Evolutionary conservation across 2,888 invertebrate species (phyloP), one percentile per base, ranked within the genome.

Genomic region (Callimorpha dominula): DNA sequence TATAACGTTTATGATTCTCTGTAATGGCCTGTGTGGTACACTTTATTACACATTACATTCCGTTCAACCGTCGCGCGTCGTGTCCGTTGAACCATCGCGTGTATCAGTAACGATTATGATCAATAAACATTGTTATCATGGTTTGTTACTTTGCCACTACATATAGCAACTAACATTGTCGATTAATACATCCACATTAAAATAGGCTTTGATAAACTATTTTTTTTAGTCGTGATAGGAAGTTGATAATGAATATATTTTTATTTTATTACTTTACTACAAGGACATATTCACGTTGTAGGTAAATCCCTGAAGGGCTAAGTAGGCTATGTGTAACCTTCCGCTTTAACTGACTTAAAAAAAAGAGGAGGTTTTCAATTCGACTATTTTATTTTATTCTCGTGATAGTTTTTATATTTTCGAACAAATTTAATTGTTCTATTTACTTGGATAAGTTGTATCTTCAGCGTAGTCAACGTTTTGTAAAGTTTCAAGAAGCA

Each of bases 1-100:
- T 70, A n/a, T 74, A 69, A 63, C 65, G 69, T 77, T 71, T 68
- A 71, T 49, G 43, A 70, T 62, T 50, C 60, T 60, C 65, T 67
- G n/a, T 70, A 12, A 70, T 52, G 42, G 15, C 0, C 17, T 50
- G 0, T 11, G 31, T 65, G 15, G 50, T 65, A 50, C 0, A 49
- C 50, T 40, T 40, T 31, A 50, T 65, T 50, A 49, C 9, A 63
- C 8, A 69, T 7, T 52, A 60, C 49, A 60, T 54, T 43, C 31
- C 54, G 57, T 57, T 15, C 70, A 70, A 31, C 57, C 46, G 31
- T 70, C 31, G 60, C 60, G 49, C 46, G 31, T 70, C 31, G 60
- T 66, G 49, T 46, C 31, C 43, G 57, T 57, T 20, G 65, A 70
- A 31, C 57, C 46, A n/a, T 70, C 5, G 15, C 12, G 8, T 42